phyloP scores from a whole-genome alignment of 2,797 vertebrate species.

The Vireo griseus region DNA sequence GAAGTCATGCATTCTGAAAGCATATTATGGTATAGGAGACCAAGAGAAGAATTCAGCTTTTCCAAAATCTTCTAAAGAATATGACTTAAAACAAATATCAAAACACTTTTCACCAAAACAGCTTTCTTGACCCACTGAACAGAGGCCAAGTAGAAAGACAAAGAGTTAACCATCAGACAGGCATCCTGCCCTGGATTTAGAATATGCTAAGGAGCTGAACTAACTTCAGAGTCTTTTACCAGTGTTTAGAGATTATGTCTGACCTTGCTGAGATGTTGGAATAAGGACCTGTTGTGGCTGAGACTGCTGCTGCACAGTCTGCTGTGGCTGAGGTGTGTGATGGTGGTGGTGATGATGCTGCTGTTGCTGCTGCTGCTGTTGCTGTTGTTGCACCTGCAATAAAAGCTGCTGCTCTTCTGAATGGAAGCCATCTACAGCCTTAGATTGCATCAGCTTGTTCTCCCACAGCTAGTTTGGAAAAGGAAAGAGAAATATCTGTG shows the following conservation, averaged over 20 bases:
- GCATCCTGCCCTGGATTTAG: background rate
- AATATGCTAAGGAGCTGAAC: background rate
- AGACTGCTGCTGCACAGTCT: constrained; percentile 76
- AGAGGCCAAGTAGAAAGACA: background rate
- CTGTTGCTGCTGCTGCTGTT: constrained; percentile 76
- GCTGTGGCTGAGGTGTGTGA: constrained; percentile 78
- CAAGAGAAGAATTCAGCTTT: background rate
- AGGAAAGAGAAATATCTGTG: background rate
- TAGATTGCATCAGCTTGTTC: constrained; percentile 96
- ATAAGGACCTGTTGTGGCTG: constrained; percentile 89
- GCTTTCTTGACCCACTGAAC: background rate
- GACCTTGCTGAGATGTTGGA: constrained; percentile 89
- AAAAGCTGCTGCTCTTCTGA: constrained; percentile 93
- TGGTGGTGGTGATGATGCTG: constrained; percentile 84
- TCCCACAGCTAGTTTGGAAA: constrained; percentile 89
- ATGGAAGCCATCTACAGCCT: constrained; percentile 97
- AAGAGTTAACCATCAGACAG: background rate
- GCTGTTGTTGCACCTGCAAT: constrained; percentile 81
- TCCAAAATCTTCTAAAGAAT: background rate
- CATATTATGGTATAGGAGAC: background rate
- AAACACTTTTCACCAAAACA: background rate
- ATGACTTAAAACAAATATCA: background rate
- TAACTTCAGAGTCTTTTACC: background rate
- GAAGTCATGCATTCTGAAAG: background rate
- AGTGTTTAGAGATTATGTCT: background rate